phyloP scores from a whole-genome alignment of 2,888 invertebrate genomes.

The Epinotia bilunana region DNA sequence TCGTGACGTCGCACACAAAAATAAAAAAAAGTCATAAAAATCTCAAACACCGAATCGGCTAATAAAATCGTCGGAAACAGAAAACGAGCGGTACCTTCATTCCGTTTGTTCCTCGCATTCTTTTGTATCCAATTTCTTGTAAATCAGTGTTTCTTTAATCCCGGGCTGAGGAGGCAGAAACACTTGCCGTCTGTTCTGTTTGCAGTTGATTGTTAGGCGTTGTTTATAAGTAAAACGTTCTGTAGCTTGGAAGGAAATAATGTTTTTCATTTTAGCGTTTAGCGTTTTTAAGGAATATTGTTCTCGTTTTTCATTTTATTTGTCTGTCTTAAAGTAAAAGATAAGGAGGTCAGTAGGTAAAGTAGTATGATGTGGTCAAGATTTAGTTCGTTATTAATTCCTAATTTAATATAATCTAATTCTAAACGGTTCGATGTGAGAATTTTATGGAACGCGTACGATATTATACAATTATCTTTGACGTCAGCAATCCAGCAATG shows the following conservation, averaged over 20 bases:
- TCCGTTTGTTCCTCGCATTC: slow-evolving; percentile 17
- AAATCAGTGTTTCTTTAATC: slow-evolving; percentile 35
- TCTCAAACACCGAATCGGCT: slow-evolving; percentile 22
- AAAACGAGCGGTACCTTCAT: slow-evolving; percentile 9
- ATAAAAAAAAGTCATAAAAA: neutral
- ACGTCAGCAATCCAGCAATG: no score
- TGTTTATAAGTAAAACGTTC: slow-evolving; percentile 15
- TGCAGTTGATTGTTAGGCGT: slow-evolving; percentile 23
- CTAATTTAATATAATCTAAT: no score
- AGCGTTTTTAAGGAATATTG: no score
- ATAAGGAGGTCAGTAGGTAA: no score
- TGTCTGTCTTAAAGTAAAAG: neutral
- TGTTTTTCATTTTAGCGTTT: neutral
- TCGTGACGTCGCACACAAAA: neutral
- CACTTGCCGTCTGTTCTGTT: slow-evolving; percentile 24
- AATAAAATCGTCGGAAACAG: slow-evolving; percentile 26
- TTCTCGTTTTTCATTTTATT: slow-evolving; percentile 1
- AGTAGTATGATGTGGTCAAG: no score
- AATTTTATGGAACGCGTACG: no score
- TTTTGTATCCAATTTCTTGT: slow-evolving; percentile 34
- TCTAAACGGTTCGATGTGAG: no score
- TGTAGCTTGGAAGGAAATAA: neutral
- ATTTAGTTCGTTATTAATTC: no score
- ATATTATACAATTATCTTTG: no score
- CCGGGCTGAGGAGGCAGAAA: slow-evolving; percentile 8